Base-by-base conservation (phyloP, 2,113 vertebrate species). In the Trochalopteron elliotii region DNA sequence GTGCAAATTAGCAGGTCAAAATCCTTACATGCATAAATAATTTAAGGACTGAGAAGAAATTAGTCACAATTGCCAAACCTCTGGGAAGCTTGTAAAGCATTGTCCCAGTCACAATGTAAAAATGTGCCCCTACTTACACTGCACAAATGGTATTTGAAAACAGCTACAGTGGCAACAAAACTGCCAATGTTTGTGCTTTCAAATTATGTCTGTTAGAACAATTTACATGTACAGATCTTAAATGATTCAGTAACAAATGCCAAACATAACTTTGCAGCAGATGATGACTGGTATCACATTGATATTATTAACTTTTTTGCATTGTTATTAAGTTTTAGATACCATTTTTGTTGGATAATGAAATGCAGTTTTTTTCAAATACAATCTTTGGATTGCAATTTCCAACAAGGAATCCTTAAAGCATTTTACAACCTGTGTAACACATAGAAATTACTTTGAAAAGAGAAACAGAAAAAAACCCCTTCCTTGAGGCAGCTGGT, bases 151-250 rank as follows among this genome's bases (percentile, higher is more conserved):
- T 67, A 68, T 59, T 91, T 74, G 69, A 71, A 91, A 92, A 87
- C 44, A 94, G 61, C 69, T 84, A 77, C 65, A 83, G 47, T 52
- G 83, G 76, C 70, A 87, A 88, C 35, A 89, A 87, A 90, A 83
- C 69, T 94, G 64, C 53, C 77, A 91, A 53, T 87, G 45, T 92
- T 89, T 95, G 50, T 85, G 49, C 71, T 95, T 95, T 84, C 75
- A n/a, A 60, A 88, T 92, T 71, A 77, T 57, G 64, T 92, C 90
- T 91, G 59, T 57, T 60, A 69, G 79, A 96, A 85, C 68, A 87
- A 77, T 65, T 91, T 96, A 50, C 67, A 69, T 77, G 40, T 72
- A 67, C 60, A 63, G 50, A 74, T 83, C 59, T 80, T 91, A 90
- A 95, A 87, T 82, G 60, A 78, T 87, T 94, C 64, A 49, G 37